These are phyloP conservation scores for Pseudocheirus occidentalis DNA, from an alignment of 2,797 vertebrate species.

Conservation along the genomic window DNA sequence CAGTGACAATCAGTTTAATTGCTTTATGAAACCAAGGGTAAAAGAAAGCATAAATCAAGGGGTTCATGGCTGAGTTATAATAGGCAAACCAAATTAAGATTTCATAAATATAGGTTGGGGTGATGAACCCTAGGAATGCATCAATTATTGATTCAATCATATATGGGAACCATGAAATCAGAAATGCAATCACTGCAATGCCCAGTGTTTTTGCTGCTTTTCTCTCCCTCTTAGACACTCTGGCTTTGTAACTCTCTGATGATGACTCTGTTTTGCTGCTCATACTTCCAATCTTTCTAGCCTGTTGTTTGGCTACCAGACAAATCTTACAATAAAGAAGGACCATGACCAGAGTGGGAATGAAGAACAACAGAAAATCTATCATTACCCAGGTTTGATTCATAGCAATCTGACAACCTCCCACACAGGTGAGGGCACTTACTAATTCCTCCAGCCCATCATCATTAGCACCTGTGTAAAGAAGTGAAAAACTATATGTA, in stretches of 20 bases:
- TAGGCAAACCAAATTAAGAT: conserved; percentile 37
- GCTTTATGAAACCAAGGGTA: conserved; percentile 61
- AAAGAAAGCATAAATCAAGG: conserved; percentile 65
- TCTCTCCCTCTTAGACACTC: conserved; percentile 63
- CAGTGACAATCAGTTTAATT: conserved; percentile 51
- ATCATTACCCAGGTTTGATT: conserved; percentile 61
- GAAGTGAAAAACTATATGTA: no score
- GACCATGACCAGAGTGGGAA: conserved; percentile 63
- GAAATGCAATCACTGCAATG: conserved; percentile 73
- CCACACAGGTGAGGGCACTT: no score
- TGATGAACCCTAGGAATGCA: conserved; percentile 64
- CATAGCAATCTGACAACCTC: no score
- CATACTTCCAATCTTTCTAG: conserved; percentile 71
- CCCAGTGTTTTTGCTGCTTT: conserved; percentile 82
- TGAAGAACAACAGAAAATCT: conserved; percentile 61
- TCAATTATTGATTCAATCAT: conserved; percentile 71
- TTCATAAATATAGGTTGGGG: conserved; percentile 33
- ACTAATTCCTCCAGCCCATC: no score
- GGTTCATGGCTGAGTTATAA: conserved; percentile 44
- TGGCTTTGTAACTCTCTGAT: conserved; percentile 32
- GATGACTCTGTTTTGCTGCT: background rate
- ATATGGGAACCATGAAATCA: conserved; percentile 74
- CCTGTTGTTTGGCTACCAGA: conserved; percentile 76
- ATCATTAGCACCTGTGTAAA: no score
- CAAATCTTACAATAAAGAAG: conserved; percentile 65